Conservation (phyloP, 2,888 invertebrate species). For the Petrolisthes manimaculis region DNA sequence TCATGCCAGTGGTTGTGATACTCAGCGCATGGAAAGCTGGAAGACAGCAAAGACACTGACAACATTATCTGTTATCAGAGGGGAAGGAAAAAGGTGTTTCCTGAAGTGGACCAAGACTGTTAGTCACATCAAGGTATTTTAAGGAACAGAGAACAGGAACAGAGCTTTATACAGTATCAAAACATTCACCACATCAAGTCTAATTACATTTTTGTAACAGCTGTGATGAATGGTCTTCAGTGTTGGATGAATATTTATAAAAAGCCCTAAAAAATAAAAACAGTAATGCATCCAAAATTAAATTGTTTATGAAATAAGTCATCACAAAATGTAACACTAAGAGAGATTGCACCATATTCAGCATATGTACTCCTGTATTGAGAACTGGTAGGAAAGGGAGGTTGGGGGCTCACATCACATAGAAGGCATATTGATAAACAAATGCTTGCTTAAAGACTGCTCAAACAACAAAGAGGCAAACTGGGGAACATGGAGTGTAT, state of each 20-base stretch:
- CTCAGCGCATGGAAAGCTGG: slow-evolving; percentile 17
- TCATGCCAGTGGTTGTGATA: neutral
- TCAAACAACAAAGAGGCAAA: slow-evolving; percentile 9
- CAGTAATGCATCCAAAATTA: no score
- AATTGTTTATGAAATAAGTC: no score
- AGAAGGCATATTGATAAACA: slow-evolving; percentile 6
- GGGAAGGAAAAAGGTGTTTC: neutral
- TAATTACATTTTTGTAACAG: no score
- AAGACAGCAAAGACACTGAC: slow-evolving; percentile 8
- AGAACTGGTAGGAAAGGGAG: slow-evolving; percentile 2
- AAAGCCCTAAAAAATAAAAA: no score
- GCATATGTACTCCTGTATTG: neutral
- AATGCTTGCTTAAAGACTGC: neutral
- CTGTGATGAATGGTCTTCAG: no score
- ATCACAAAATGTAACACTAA: neutral
- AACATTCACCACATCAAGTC: no score
- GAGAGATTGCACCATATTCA: slow-evolving; percentile 15
- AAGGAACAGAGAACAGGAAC: no score
- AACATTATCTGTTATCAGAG: neutral
- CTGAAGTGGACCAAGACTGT: neutral
- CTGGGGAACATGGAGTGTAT: slow-evolving; percentile 47
- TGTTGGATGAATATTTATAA: no score
- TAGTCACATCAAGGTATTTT: neutral
- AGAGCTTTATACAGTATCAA: no score
- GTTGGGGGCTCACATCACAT: slow-evolving; percentile 9